These are phyloP conservation scores for Tetanocera ferruginea DNA, from an alignment of 2,888 invertebrate genomes.

Conservation along the genomic window DNA sequence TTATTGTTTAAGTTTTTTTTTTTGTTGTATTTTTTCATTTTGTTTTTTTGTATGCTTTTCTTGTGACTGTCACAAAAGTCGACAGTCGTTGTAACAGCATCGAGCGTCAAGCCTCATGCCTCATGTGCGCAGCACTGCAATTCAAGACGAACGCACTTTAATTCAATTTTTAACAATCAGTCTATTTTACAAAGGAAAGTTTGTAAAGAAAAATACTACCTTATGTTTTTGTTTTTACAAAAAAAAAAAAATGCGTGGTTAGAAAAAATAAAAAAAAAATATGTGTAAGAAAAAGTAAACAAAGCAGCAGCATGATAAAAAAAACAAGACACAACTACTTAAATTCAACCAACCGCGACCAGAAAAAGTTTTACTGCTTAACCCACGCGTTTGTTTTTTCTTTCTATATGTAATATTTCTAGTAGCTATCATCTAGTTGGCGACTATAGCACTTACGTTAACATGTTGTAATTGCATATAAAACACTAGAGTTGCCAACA, in stretches of 20 bases:
- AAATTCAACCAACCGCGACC: constrained; percentile 6
- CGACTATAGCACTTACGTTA: not conserved
- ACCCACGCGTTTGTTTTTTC: constrained; percentile 17
- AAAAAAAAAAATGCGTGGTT: not conserved
- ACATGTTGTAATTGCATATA: not conserved
- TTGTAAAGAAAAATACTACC: too few species aligned
- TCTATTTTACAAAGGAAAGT: too few species aligned
- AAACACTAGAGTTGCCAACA: not conserved
- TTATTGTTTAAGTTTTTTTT: not conserved
- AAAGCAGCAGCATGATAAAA: not conserved
- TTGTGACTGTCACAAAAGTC: not conserved
- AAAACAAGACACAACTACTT: not conserved
- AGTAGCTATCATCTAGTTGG: not conserved
- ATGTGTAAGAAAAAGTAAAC: not conserved
- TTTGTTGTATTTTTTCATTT: not conserved
- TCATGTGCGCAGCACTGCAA: not conserved
- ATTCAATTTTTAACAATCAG: not conserved
- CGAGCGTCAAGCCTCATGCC: not conserved
- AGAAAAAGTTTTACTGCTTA: constrained; percentile 20
- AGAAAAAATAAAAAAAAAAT: not conserved
- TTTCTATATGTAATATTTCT: not conserved
- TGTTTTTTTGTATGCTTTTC: not conserved
- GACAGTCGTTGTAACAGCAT: not conserved
- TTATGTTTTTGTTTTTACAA: not conserved
- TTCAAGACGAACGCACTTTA: constrained; percentile 7